Conservation (phyloP, 2,797 vertebrate genomes). For the Austrolebias charrua region DNA sequence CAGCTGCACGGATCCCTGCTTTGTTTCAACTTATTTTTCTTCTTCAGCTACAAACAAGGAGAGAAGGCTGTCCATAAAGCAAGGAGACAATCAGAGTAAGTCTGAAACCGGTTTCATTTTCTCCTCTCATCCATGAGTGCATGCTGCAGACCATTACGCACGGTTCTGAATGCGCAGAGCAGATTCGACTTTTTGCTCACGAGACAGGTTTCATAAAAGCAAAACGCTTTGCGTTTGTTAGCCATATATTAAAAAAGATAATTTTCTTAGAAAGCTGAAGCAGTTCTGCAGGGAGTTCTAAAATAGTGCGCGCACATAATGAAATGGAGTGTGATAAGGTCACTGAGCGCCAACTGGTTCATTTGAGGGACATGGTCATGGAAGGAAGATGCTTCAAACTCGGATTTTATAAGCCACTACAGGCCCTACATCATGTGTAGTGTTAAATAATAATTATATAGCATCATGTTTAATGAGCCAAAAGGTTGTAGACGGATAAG, state of each 20-base stretch:
- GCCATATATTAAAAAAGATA: too few species aligned
- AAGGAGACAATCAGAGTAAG: constrained; percentile 46
- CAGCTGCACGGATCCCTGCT: constrained; percentile 25
- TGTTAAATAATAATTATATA: background rate
- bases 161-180: constrained; percentile 15
- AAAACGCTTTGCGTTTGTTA: background rate
- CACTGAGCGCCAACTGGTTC: constrained; percentile 8
- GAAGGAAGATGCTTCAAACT: constrained; percentile 1
- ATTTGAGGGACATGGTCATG: constrained; percentile 1
- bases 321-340: constrained; percentile 11
- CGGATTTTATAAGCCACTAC: background rate
- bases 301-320: background rate
- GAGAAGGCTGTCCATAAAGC: background rate
- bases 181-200: background rate
- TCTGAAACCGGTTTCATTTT: background rate
- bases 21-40: constrained; percentile 12
- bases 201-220: background rate
- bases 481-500: constrained; percentile 7
- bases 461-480: background rate
- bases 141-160: constrained; percentile 50
- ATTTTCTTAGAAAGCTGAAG: background rate
- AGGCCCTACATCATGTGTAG: too few species aligned
- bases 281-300: background rate
- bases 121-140: background rate
- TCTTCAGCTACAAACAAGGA: too few species aligned